Conservation (phyloP, 2,113 vertebrate species). For the Tragelaphus imberbis region DNA sequence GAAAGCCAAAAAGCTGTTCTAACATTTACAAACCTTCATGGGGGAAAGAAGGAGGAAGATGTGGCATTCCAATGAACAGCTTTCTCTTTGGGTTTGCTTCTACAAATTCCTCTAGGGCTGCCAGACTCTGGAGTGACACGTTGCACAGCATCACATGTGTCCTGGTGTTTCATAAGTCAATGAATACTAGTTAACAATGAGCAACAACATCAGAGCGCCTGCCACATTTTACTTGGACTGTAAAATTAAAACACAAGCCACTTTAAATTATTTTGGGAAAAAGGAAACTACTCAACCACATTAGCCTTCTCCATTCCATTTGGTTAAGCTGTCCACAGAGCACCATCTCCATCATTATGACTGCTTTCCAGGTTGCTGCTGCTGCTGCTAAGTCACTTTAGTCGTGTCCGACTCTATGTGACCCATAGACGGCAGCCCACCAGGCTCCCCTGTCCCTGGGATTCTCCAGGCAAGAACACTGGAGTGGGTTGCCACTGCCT, state of each 20-base stretch:
- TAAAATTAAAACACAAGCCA: not conserved
- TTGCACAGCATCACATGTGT: not conserved
- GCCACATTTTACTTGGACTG: not conserved
- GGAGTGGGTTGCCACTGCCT: too few species aligned
- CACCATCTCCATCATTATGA: too few species aligned
- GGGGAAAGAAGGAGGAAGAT: not conserved
- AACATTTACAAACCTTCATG: not conserved
- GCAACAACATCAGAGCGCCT: not conserved
- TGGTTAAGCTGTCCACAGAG: not conserved
- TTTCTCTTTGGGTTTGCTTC: not conserved
- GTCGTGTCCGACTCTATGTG: rapidly evolving
- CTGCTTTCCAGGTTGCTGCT: not conserved
- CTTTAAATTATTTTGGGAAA: not conserved
- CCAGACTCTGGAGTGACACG: not conserved
- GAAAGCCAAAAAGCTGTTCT: not conserved
- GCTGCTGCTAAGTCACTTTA: too few species aligned
- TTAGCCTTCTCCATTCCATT: too few species aligned
- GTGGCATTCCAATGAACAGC: not conserved
- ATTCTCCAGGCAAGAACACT: too few species aligned
- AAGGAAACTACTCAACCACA: not conserved
- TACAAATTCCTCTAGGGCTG: not conserved
- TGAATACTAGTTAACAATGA: not conserved
- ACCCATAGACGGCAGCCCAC: too few species aligned
- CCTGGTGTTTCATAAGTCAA: not conserved
- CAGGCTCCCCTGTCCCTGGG: too few species aligned